phyloP scores from a whole-genome alignment of 2,888 invertebrate species.

The Euspilapteryx auroguttella region DNA sequence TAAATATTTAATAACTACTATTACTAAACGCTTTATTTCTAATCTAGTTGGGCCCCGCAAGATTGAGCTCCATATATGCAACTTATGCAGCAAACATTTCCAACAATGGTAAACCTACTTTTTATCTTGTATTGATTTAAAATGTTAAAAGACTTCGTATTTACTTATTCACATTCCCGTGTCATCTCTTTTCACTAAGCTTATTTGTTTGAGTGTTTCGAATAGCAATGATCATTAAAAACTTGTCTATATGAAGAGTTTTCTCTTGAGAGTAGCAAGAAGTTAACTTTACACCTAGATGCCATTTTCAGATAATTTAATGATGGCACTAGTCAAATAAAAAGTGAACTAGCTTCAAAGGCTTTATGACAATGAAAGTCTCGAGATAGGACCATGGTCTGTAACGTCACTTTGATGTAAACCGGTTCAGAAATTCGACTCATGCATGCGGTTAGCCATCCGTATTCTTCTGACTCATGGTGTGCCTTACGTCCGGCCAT shows the following conservation, averaged over 20 bases:
- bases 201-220: neutral
- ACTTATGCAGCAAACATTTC: too few species aligned
- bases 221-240: neutral
- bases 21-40: too few species aligned
- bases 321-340: neutral
- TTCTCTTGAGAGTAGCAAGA: too few species aligned
- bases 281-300: neutral
- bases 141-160: conserved; percentile 4
- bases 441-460: conserved; percentile 36
- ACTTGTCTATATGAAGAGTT: too few species aligned
- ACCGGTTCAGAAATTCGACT: conserved; percentile 28
- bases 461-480: conserved; percentile 22
- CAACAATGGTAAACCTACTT: neutral
- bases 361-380: conserved; percentile 22
- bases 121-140: conserved; percentile 2
- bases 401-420: conserved; percentile 12
- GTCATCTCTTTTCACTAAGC: conserved; percentile 7
- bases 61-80: too few species aligned
- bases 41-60: too few species aligned
- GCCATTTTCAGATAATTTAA: conserved; percentile 1
- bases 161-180: conserved; percentile 8
- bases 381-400: conserved; percentile 16
- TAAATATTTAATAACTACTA: too few species aligned
- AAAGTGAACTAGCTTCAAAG: neutral
- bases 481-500: conserved; percentile 8